phyloP scores from a whole-genome alignment of 2,797 vertebrate genomes.

The Malurus leucopterus region DNA sequence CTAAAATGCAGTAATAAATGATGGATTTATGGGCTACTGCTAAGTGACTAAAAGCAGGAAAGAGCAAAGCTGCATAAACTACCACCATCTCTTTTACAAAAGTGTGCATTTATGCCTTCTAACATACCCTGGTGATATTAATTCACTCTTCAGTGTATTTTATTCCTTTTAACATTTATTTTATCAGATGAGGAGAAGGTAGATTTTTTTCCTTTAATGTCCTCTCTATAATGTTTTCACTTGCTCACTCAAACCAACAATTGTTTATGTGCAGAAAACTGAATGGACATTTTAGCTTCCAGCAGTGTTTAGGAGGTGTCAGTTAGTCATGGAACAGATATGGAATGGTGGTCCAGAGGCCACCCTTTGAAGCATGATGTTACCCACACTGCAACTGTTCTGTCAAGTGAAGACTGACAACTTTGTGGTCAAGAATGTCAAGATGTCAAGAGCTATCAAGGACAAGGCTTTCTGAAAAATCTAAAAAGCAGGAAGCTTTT shows the following conservation, averaged over 20 bases:
- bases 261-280: not conserved
- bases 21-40: not conserved
- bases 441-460: not conserved
- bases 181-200: not conserved
- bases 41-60: not conserved
- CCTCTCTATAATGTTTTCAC: not conserved
- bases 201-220: not conserved
- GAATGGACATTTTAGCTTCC: not conserved
- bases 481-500: not conserved
- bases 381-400: not conserved
- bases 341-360: not conserved
- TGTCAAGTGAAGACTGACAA: not conserved
- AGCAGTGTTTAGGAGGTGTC: not conserved
- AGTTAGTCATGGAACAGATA: not conserved
- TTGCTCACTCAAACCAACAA: not conserved
- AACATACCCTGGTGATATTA: not conserved
- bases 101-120: not conserved
- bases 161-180: not conserved
- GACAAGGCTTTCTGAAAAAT: not conserved
- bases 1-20: not conserved
- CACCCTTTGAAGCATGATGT: not conserved
- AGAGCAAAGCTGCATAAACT: not conserved
- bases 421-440: not conserved
- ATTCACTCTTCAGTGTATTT: not conserved
- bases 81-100: not conserved